These are phyloP conservation scores for Campoplex nolae DNA, from an alignment of 2,888 invertebrate genomes.

Conservation along the genomic window DNA sequence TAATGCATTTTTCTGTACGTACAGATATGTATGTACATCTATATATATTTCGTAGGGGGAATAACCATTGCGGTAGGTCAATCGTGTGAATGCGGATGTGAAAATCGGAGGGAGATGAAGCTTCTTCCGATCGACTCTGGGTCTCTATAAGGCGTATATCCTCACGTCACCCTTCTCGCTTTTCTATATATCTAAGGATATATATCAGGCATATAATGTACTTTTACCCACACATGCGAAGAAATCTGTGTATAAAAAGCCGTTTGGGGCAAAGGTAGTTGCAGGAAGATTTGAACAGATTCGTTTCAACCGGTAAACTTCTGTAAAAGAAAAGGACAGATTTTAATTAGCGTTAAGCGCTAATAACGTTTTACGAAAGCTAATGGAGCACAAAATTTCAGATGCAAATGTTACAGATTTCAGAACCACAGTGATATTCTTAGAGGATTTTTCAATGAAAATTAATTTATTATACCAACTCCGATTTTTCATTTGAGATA, in stretches of 20 bases:
- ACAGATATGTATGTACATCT: constrained; percentile 4
- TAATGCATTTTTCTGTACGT: constrained; percentile 17
- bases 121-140: constrained; percentile 57
- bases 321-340: constrained; percentile 13
- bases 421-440: neutral
- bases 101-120: constrained; percentile 67
- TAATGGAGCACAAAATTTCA: neutral
- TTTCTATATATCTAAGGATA: constrained; percentile 26
- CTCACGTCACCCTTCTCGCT: constrained; percentile 47
- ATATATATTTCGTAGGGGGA: constrained; percentile 15
- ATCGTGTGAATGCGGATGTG: constrained; percentile 66
- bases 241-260: constrained; percentile 12
- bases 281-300: constrained; percentile 11
- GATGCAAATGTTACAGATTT: neutral
- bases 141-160: constrained; percentile 44
- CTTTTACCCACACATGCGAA: constrained; percentile 29
- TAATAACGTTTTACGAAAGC: neutral
- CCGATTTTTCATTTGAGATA: neutral
- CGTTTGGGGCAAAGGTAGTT: constrained; percentile 33
- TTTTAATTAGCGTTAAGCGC: constrained; percentile 56
- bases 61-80: constrained; percentile 65
- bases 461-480: neutral
- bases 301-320: constrained; percentile 26
- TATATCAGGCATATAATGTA: constrained; percentile 38
- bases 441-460: neutral